Conservation (phyloP, 2,113 vertebrate species). For the Geococcyx californianus region DNA sequence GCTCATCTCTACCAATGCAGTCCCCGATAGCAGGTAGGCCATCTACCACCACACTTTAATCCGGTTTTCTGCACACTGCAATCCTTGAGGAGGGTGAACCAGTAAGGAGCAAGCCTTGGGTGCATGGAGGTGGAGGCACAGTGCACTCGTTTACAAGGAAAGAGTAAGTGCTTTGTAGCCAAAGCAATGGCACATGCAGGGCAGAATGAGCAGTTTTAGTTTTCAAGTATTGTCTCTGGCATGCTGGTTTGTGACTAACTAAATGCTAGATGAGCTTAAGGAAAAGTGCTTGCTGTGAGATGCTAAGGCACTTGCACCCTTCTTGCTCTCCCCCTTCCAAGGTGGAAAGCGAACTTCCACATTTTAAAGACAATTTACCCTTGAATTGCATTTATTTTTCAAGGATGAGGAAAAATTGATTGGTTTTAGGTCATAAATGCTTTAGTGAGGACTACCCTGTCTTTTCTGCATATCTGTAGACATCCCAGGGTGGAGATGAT, state of each 20-base stretch:
- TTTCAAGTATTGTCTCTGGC: not conserved
- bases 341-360: not conserved
- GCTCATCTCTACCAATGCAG: not conserved
- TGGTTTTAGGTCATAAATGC: not conserved
- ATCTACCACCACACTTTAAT: not conserved
- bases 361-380: not conserved
- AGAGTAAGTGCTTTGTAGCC: fast-evolving
- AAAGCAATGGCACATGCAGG: not conserved
- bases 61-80: fast-evolving
- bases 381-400: not conserved
- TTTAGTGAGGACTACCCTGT: not conserved
- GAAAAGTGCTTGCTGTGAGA: not conserved
- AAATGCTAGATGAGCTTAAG: not conserved
- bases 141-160: fast-evolving
- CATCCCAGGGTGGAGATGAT: not conserved
- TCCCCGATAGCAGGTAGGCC: not conserved
- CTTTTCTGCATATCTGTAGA: not conserved
- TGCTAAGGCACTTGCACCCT: not conserved
- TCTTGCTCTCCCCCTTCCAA: not conserved
- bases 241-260: not conserved
- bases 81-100: not conserved
- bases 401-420: not conserved
- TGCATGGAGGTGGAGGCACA: not conserved
- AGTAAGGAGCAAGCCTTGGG: not conserved
- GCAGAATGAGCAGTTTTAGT: not conserved